A percentile compares a stretch with the other conserved stretches of the same genome.
phyloP scores from a whole-genome alignment of 2,113 vertebrate species.

The Siniperca knerii region DNA sequence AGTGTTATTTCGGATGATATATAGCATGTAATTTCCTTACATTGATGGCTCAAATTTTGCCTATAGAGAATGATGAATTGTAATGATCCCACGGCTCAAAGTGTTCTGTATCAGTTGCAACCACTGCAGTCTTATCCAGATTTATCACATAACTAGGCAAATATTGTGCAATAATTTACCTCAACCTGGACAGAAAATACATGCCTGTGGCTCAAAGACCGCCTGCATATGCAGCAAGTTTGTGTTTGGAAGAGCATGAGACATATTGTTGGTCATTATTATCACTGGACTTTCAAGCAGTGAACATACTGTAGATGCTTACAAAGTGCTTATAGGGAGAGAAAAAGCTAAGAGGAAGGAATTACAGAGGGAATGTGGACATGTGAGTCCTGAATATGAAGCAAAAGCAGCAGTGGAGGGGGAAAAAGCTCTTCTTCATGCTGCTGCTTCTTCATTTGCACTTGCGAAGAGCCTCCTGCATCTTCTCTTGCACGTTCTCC shows the following conservation, averaged over 20 bases:
- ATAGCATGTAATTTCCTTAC: background rate
- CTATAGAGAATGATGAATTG: background rate
- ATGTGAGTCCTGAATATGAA: background rate
- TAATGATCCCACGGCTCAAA: background rate
- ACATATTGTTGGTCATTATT: background rate
- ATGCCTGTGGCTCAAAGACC: background rate
- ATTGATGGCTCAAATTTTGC: background rate
- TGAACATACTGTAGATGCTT: background rate
- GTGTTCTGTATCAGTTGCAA: background rate
- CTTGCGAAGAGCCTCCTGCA: slow-evolving; percentile 80
- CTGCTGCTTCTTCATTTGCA: slow-evolving; percentile 75
- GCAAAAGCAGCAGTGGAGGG: background rate
- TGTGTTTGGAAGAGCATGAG: background rate
- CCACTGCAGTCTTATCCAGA: background rate
- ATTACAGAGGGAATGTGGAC: slow-evolving; percentile 42
- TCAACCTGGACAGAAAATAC: background rate
- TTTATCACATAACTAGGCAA: background rate
- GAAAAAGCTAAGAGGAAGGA: background rate
- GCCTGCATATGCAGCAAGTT: background rate
- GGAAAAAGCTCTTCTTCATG: background rate
- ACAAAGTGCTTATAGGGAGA: slow-evolving; percentile 17
- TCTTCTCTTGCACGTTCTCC: slow-evolving; percentile 81
- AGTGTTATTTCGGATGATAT: no score
- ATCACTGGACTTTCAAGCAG: background rate
- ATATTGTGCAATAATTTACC: background rate